Percentiles rank a stretch among this genome's conserved stretches.
These are phyloP conservation scores for Scolopax mira DNA, from an alignment of 2,113 vertebrate species.

Conservation along the genomic window DNA sequence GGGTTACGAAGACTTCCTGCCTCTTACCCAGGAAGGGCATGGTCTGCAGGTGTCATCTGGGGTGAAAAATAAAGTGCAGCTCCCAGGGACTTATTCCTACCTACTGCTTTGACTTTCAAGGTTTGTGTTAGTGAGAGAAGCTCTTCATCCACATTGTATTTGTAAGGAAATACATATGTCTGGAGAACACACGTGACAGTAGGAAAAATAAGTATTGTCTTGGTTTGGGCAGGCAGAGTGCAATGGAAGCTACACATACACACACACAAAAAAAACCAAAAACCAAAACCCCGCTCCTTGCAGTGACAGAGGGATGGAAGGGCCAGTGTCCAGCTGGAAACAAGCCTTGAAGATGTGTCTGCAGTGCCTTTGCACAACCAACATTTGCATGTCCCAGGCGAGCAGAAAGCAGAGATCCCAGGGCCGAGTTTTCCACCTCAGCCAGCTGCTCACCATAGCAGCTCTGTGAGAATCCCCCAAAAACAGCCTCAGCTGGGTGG, in stretches of 20 bases:
- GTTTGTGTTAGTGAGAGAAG: neutral
- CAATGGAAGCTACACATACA: neutral
- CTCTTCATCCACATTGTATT: neutral
- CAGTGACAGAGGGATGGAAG: neutral
- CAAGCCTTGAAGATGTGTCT: neutral
- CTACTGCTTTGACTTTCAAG: neutral
- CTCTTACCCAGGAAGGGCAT: slow-evolving; percentile 49
- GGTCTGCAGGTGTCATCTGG: slow-evolving; percentile 38
- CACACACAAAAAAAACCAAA: neutral
- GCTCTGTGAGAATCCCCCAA: neutral
- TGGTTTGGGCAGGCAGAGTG: neutral
- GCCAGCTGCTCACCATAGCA: neutral
- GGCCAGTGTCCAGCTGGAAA: neutral
- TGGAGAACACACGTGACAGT: neutral
- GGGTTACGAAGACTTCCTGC: slow-evolving; percentile 39
- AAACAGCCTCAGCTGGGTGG: neutral
- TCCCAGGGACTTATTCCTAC: neutral
- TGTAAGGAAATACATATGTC: neutral
- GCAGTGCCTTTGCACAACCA: neutral
- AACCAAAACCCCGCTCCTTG: neutral
- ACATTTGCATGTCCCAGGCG: neutral
- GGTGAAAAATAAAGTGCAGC: slow-evolving; percentile 20
- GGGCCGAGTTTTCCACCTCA: neutral
- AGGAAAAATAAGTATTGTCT: neutral
- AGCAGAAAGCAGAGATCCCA: neutral